Evolutionary conservation across 2,888 invertebrate genomes (phyloP).

Genomic region (Dendrolimus pini): DNA sequence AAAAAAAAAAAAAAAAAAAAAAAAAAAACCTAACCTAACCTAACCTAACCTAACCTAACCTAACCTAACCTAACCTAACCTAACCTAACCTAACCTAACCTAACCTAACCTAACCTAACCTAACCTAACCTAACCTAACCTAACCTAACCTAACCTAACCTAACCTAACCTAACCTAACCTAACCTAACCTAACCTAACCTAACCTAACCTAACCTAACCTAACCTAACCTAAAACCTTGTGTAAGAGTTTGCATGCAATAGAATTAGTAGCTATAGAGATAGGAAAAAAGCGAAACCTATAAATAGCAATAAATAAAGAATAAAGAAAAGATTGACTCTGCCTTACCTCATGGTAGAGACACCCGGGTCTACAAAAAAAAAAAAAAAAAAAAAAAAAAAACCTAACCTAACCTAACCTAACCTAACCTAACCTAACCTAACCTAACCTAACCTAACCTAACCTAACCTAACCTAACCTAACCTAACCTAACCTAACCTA

Average conservation of each 20-base stretch:
- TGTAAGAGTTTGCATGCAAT: too few relatives aligned
- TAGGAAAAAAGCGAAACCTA: too few relatives aligned
- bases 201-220: constrained; percentile 16
- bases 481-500: constrained; percentile 16
- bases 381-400: too few relatives aligned
- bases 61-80: constrained; percentile 4
- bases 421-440: constrained; percentile 16
- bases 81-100: constrained; percentile 10
- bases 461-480: constrained; percentile 18
- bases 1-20: too few relatives aligned
- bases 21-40: too few relatives aligned
- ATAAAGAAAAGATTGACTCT: too few relatives aligned
- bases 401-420: constrained; percentile 14
- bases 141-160: constrained; percentile 15
- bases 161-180: constrained; percentile 12
- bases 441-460: constrained; percentile 18
- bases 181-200: constrained; percentile 16
- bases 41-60: too few relatives aligned
- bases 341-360: too few relatives aligned
- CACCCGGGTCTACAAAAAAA: too few relatives aligned
- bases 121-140: constrained; percentile 15
- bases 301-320: too few relatives aligned
- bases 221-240: too few relatives aligned
- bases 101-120: constrained; percentile 13
- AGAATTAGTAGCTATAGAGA: too few relatives aligned